Conservation (phyloP, 2,113 vertebrate species). For the Dendrocopos noguchii region DNA sequence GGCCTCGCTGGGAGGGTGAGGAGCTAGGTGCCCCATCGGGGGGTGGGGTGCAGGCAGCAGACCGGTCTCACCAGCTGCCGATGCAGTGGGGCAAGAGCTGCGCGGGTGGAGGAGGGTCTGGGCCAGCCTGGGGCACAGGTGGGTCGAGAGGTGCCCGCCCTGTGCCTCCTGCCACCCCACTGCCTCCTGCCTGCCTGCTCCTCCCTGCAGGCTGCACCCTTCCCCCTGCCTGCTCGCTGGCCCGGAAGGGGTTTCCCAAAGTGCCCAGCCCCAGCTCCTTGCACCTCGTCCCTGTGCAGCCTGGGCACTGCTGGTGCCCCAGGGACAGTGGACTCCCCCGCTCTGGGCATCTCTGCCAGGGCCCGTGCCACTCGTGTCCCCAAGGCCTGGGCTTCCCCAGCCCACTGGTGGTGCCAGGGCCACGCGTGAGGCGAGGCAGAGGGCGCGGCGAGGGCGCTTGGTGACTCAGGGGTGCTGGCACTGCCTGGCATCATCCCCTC, state of each 20-base stretch:
- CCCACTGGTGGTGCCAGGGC: neutral
- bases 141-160: neutral
- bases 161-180: neutral
- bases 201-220: neutral
- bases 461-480: neutral
- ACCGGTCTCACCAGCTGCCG: neutral
- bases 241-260: neutral
- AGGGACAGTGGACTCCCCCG: too few relatives aligned
- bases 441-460: neutral
- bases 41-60: neutral
- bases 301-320: neutral
- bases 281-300: neutral
- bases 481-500: neutral
- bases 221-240: neutral
- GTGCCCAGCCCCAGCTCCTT: neutral
- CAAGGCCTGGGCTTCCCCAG: too few relatives aligned
- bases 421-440: accelerated
- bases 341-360: neutral
- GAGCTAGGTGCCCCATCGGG: neutral
- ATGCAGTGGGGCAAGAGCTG: accelerated
- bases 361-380: accelerated
- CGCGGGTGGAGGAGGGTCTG: neutral
- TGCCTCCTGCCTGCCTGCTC: neutral
- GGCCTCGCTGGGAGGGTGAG: neutral
- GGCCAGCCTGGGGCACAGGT: neutral